phyloP scores from a whole-genome alignment of 2,888 invertebrate genomes.

The Empis stercorea region DNA sequence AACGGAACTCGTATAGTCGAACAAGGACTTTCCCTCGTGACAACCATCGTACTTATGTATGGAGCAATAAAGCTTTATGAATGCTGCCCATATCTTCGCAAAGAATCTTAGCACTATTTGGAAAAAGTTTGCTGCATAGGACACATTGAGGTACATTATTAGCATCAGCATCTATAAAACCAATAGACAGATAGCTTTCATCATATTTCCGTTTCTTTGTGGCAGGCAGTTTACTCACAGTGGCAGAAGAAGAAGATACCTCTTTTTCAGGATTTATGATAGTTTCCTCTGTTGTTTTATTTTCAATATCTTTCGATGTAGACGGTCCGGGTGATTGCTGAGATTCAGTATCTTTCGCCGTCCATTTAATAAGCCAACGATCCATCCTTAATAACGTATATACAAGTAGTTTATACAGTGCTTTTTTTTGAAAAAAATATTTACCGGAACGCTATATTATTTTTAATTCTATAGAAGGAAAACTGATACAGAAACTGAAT shows the following conservation, averaged over 20 bases:
- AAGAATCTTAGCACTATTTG: no score
- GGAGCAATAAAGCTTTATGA: no score
- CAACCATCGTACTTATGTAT: no score
- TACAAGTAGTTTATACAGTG: neutral
- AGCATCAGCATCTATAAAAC: neutral
- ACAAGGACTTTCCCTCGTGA: no score
- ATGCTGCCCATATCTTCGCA: no score
- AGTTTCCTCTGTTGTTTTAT: neutral
- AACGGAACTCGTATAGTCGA: no score
- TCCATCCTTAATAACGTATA: neutral
- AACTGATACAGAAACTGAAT: slow-evolving; percentile 1
- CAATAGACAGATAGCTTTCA: neutral
- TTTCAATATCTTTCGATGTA: neutral
- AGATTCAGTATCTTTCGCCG: neutral
- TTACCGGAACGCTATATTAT: neutral
- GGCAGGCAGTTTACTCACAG: neutral
- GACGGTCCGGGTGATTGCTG: neutral
- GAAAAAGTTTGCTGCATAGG: neutral
- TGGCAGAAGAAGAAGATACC: neutral
- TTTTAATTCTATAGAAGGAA: neutral
- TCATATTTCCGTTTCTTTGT: neutral
- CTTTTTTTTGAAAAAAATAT: neutral
- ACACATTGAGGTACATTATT: neutral
- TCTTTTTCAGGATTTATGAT: neutral
- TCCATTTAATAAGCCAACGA: neutral